phyloP scores from a whole-genome alignment of 2,888 invertebrate species.

The Scaptomyza cyrtandrae region DNA sequence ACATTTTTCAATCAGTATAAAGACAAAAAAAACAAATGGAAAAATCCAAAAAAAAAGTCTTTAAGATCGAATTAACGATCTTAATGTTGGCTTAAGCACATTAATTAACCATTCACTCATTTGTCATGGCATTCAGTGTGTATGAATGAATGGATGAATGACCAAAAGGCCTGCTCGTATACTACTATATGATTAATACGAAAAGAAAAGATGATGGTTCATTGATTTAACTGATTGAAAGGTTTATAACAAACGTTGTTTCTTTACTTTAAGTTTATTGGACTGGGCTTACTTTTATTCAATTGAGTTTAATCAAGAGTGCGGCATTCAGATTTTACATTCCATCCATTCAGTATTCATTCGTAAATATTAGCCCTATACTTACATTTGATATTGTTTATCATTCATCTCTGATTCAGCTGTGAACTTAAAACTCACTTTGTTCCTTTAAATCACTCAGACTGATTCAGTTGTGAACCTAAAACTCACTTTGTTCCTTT shows the following conservation, averaged over 20 bases:
- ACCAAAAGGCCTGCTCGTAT: constrained; percentile 6
- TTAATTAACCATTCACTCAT: constrained; percentile 44
- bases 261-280: too few species aligned
- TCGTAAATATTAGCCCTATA: too few species aligned
- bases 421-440: neutral
- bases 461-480: neutral
- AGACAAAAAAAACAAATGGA: neutral
- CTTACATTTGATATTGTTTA: too few species aligned
- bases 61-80: constrained; percentile 46
- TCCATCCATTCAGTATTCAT: neutral
- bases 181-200: constrained; percentile 20
- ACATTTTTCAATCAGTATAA: constrained; percentile 6
- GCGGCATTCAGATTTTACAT: neutral
- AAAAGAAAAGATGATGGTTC: too few species aligned
- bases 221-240: neutral
- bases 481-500: neutral
- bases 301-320: too few species aligned
- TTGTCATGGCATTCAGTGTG: constrained; percentile 40
- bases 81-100: constrained; percentile 27
- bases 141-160: neutral
- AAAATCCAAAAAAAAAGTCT: neutral
- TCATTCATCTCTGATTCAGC: too few species aligned
- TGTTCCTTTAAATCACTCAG: too few species aligned
- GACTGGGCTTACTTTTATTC: too few species aligned
- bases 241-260: too few species aligned